phyloP scores from a whole-genome alignment of 2,797 vertebrate species.

The Darevskia mixta region DNA sequence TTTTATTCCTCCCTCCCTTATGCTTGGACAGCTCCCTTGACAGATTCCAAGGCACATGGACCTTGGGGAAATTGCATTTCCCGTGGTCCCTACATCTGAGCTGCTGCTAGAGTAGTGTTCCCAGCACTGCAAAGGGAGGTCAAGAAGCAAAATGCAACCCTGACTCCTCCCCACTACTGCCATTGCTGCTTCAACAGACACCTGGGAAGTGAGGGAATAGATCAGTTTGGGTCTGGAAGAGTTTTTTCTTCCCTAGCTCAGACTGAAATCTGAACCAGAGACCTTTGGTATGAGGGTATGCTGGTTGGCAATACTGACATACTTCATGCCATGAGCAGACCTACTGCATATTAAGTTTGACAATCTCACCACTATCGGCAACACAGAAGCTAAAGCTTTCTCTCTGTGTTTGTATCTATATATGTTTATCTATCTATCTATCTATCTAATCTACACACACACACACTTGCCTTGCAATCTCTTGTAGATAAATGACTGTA shows the following conservation, averaged over 20 bases:
- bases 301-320: not conserved
- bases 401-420: not conserved
- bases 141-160: no score
- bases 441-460: not conserved
- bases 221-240: not conserved
- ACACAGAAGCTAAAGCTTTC: not conserved
- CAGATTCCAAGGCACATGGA: not conserved
- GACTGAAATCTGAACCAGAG: not conserved
- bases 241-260: not conserved
- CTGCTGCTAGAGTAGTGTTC: not conserved
- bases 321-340: not conserved
- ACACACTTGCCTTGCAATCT: constrained; percentile 7
- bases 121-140: not conserved
- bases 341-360: not conserved
- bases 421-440: no score
- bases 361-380: no score
- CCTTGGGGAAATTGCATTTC: not conserved
- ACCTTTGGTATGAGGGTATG: not conserved
- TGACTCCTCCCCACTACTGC: no score
- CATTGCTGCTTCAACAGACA: not conserved
- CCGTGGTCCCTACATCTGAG: not conserved
- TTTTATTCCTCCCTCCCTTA: no score
- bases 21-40: not conserved
- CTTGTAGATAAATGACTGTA: not conserved
- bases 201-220: not conserved